Evolutionary conservation across 2,888 invertebrate species (phyloP), one percentile per base, ranked within the genome.

Genomic region (Eupithecia vulgata): DNA sequence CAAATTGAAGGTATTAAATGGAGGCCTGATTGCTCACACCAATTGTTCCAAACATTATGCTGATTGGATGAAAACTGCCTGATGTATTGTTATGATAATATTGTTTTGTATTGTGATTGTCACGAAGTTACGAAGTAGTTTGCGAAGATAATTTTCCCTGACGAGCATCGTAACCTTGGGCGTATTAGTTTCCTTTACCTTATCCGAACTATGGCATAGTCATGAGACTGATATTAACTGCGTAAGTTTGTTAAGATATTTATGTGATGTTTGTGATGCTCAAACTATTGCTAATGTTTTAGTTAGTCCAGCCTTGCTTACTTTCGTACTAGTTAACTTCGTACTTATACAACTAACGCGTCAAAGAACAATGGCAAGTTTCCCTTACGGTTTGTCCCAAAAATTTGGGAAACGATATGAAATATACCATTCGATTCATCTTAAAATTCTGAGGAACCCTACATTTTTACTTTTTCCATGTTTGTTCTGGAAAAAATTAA

Each of bases 11-110:
- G 57, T 52, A 21, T 52, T 25, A 57, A 25, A 12, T 25, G 69
- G 57, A 30, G 72, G 76, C 76, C 73, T 73, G 73, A 71, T 79
- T 76, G 77, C 12, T n/a, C 62, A 35, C 69, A 68, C 73, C 81
- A 81, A 81, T 68, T 67, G 68, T 68, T 6, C 57, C 34, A 42
- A 59, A 61, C 65, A 57, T 59, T 30, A 52, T 70, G 65, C 66
- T 59, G 45, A 70, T 64, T 68, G 48, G 40, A 67, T 67, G 45
- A 67, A 72, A 66, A 67, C 70, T 37, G 70, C 59, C 40, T 75
- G 42, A 71, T 66, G 52, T 67, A 61, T 68, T 68, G 69, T 66
- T 61, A 66, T 61, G 59, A 66, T 73, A 67, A 68, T 67, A 62
- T 67, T 73, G 70, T 73, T 59, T 67, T 42, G 17, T 67, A 21